Evolutionary conservation across 2,797 vertebrate genomes (phyloP).

Genomic region (Parotocinclus haroldoi): DNA sequence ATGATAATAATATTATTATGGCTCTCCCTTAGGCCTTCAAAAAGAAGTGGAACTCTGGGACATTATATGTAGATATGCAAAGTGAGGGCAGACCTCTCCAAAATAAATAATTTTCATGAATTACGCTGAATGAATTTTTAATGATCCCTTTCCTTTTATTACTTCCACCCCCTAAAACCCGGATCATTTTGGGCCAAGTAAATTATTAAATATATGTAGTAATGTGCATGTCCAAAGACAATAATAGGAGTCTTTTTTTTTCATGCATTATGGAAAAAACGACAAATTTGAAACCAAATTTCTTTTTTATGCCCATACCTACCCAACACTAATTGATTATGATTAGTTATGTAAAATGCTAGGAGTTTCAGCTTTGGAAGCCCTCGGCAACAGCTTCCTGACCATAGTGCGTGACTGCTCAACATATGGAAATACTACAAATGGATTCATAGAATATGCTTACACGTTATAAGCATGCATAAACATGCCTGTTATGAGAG

Average conservation of each 20-base stretch:
- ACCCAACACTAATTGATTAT: background rate
- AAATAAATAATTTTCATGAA: conserved; percentile 39
- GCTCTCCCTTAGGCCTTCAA: conserved; percentile 35
- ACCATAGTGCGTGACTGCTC: background rate
- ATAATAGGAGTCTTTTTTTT: conserved; percentile 12
- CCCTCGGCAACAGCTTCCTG: too few relatives aligned
- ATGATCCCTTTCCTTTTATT: conserved; percentile 49
- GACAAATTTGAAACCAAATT: background rate
- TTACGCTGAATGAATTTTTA: conserved; percentile 46
- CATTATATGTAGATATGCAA: conserved; percentile 32
- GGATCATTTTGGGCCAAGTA: conserved; percentile 36
- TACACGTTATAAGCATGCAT: conserved; percentile 40
- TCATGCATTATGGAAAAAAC: background rate
- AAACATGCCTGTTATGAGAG: conserved; percentile 26
- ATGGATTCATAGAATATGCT: background rate
- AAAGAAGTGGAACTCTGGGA: conserved; percentile 33
- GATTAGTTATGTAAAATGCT: background rate
- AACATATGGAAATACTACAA: background rate
- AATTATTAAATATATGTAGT: conserved; percentile 41
- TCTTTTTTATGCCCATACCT: background rate
- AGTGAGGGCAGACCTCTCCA: conserved; percentile 31
- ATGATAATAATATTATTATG: conserved; percentile 29
- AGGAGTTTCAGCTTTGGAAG: background rate
- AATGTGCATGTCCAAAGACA: conserved; percentile 27
- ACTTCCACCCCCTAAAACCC: conserved; percentile 38